A percentile compares a stretch with the other conserved stretches of the same genome.
Evolutionary conservation across 1,140 invertebrate genomes (phyloP).

Genomic region (Philopotamus ludificatus): DNA sequence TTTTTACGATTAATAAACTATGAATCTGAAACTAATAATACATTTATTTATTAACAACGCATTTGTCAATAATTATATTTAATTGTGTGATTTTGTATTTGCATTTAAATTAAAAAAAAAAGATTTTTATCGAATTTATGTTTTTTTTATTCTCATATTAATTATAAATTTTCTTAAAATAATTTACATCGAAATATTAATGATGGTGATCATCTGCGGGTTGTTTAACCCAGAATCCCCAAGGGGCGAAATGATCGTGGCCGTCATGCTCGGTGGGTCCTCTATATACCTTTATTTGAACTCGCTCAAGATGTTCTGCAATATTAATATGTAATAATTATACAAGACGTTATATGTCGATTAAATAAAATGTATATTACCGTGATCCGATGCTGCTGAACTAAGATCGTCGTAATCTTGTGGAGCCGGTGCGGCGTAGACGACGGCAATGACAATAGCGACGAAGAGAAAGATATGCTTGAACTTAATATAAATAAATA

Average conservation of each 20-base stretch:
- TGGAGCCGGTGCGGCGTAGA: constrained; percentile 23
- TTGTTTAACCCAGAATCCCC: constrained; percentile 74
- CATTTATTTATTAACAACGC: too few species aligned
- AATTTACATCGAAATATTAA: not conserved
- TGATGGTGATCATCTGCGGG: constrained; percentile 55
- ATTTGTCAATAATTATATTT: too few species aligned
- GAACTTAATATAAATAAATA: constrained; percentile 21
- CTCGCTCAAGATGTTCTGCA: constrained; percentile 48
- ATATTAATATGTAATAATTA: constrained; percentile 1
- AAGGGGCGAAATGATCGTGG: constrained; percentile 60
- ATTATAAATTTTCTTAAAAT: too few species aligned
- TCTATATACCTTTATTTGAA: constrained; percentile 71
- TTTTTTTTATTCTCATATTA: too few species aligned
- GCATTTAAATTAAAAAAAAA: too few species aligned
- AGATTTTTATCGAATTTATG: constrained; percentile 12
- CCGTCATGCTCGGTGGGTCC: constrained; percentile 62
- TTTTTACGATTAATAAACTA: too few species aligned
- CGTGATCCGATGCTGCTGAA: constrained; percentile 35
- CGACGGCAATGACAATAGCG: constrained; percentile 16
- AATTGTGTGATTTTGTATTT: too few species aligned
- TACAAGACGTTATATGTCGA: constrained; percentile 1
- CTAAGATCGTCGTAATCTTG: constrained; percentile 39
- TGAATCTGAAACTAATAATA: too few species aligned
- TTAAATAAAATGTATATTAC: constrained; percentile 3
- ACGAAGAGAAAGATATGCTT: constrained; percentile 27